Conservation (phyloP, 1,140 invertebrate species). For the Drosophila tsacasi region DNA sequence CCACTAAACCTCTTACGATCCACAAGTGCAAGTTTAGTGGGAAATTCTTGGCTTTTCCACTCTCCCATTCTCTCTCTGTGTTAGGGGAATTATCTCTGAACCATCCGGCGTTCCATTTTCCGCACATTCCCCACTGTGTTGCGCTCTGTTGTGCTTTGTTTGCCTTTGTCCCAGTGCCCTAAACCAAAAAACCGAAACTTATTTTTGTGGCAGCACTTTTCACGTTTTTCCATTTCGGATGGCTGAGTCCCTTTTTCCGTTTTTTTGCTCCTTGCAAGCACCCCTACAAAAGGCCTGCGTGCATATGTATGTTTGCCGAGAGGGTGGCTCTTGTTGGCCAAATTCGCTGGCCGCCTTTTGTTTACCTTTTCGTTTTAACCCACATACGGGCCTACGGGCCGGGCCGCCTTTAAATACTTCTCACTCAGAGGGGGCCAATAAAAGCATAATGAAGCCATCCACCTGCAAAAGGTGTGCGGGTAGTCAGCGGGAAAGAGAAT, state of each 20-base stretch:
- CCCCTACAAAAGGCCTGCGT: slow-evolving; percentile 13
- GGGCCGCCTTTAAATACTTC: slow-evolving; percentile 69
- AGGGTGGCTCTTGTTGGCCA: slow-evolving; percentile 38
- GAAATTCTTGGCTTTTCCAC: slow-evolving; percentile 15
- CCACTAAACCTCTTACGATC: slow-evolving; percentile 10
- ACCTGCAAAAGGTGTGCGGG: slow-evolving; percentile 57
- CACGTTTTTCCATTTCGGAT: slow-evolving; percentile 71
- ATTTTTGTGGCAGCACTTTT: slow-evolving; percentile 80
- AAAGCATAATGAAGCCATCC: slow-evolving; percentile 63
- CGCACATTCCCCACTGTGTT: slow-evolving; percentile 31
- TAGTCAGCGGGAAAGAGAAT: neutral
- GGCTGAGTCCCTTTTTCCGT: slow-evolving; percentile 14
- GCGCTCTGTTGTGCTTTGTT: slow-evolving; percentile 61
- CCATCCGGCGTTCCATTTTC: slow-evolving; percentile 9
- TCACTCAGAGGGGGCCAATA: slow-evolving; percentile 36
- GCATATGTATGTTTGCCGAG: slow-evolving; percentile 62
- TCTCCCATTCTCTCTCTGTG: neutral
- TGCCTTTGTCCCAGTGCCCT: slow-evolving; percentile 63
- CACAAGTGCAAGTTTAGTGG: slow-evolving; percentile 35
- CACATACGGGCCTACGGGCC: slow-evolving; percentile 65
- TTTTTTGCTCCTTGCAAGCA: slow-evolving; percentile 7
- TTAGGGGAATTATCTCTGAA: slow-evolving; percentile 33
- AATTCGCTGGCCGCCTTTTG: slow-evolving; percentile 68
- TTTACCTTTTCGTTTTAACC: slow-evolving; percentile 81
- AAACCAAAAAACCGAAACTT: slow-evolving; percentile 61